phyloP scores from a whole-genome alignment of 2,113 vertebrate genomes.

The Bettongia penicillata region DNA sequence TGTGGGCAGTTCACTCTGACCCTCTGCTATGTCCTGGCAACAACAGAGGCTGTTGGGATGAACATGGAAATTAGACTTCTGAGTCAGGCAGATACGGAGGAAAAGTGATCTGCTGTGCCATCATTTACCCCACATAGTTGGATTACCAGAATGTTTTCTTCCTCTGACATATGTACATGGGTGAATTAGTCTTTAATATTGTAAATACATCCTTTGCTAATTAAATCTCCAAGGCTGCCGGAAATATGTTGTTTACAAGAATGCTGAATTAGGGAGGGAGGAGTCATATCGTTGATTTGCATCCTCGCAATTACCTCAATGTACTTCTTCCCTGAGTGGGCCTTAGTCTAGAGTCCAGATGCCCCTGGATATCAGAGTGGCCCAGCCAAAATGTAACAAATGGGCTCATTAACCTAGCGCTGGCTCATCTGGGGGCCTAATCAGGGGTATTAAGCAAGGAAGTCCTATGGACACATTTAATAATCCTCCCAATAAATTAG shows the following conservation, averaged over 20 bases:
- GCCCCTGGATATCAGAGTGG: slow-evolving; percentile 22
- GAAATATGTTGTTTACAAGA: slow-evolving; percentile 55
- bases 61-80: slow-evolving; percentile 48
- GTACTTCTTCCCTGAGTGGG: slow-evolving; percentile 40
- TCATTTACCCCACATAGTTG: neutral
- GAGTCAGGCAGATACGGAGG: slow-evolving; percentile 12
- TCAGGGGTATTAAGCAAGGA: slow-evolving; percentile 38
- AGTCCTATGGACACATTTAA: slow-evolving; percentile 17
- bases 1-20: neutral
- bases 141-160: neutral
- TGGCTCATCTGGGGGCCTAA: slow-evolving; percentile 26
- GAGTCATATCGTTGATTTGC: slow-evolving; percentile 32
- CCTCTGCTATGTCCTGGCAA: neutral
- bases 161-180: slow-evolving; percentile 22
- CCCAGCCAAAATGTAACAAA: slow-evolving; percentile 33
- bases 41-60: neutral
- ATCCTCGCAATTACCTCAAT: slow-evolving; percentile 39
- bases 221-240: slow-evolving; percentile 35
- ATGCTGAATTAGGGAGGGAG: slow-evolving; percentile 26
- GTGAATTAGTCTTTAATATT: slow-evolving; percentile 56
- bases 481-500: slow-evolving; percentile 47
- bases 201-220: slow-evolving; percentile 57
- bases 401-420: slow-evolving; percentile 31
- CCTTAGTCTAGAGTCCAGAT: slow-evolving; percentile 46
- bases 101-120: slow-evolving; percentile 44